Evolutionary conservation across 2,888 invertebrate genomes (phyloP), one percentile per base, ranked within the genome.

Genomic region (Ditylenchus weischeri): DNA sequence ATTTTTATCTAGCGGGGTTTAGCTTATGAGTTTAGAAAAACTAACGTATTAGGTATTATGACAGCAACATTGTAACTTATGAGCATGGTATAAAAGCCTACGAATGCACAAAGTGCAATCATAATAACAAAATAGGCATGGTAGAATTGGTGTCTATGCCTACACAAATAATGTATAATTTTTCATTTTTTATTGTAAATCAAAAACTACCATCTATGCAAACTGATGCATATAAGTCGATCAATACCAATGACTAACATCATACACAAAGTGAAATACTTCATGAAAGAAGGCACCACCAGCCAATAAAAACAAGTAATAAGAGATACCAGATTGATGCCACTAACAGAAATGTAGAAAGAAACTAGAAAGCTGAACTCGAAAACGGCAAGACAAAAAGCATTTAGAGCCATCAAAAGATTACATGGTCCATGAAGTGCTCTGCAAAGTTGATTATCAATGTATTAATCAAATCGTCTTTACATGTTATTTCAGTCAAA

Each of bases 241-340:
- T 59, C 59, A 59, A 59, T 29, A 5, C 59, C 59, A 38, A 59
- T 59, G 36, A 38, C 59, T 15, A 59, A 19, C 36, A 38, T 38
- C 59, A 59, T 23, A n/a, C 59, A 59, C 13, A 59, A 23, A 7
- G 59, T 59, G 11, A 59, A 59, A 38, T 59, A 59, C 10, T 59
- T 59, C 36, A 35, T 38, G n/a, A 59, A 59, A 19, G 59, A 21
- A 35, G 59, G 59, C 23, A 59, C 19, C 7, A 11, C 23, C 36
- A 29, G 23, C 36, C 35, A 59, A 35, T 29, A 35, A 23, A 59
- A 59, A 38, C 59, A 59, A 19, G 19, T 19, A 10, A 36, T 38
- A 10, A 59, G 29, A 19, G 36, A 19, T 21, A 59, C 35, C 35
- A 59, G 36, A 38, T 59, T 59, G 36, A 11, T 59, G 7, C 59